Base-by-base conservation (phyloP, 2,113 vertebrate species). In the Sprattus sprattus region DNA sequence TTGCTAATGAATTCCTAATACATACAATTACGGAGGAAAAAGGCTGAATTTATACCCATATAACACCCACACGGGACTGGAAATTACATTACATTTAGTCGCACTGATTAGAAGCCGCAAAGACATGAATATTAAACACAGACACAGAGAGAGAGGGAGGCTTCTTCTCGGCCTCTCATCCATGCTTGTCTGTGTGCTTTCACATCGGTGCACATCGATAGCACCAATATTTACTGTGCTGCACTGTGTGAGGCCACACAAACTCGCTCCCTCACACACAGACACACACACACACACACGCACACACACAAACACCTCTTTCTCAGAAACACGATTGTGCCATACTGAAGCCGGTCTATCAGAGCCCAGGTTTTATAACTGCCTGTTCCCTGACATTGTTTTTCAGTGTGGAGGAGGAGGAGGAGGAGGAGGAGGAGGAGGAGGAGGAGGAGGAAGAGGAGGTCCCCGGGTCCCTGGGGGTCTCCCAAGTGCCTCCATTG, bases 401-500 rank as follows among this genome's bases (percentile, higher is more conserved):
- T 91, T 83, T 85, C 25, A 71, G 64, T 25, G 28, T 10, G 28
- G 64, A 67, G 60, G 60, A 67, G n/a, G 60, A 25, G 60, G 60
- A n/a, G 3, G 60, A 25, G 22, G 60, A 71, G 64, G 64, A 32
- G n/a, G 64, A 25, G n/a, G n/a, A n/a, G n/a, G n/a, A 67, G n/a
- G 60, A 25, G 60, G 60, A 39, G 22, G 57, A 64, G 57, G 64
- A 71, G n/a, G 25, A 71, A 32, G 28, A 32, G 25, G 11, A 71
- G 64, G n/a, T 39, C 25, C 64, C 28, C 25, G 9, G 9, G 64
- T 71, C 64, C 28, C 64, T 32, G 47, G 91, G 91, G 91, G 90
- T 94, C 84, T 22, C 9, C 93, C 92, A 88, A 89, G 87, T 87
- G 87, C 92, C 94, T 93, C 90, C 92, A 92, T 91, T 94, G 93